Base-by-base conservation (phyloP, 2,113 vertebrate species). In the Xiphophorus hellerii region DNA sequence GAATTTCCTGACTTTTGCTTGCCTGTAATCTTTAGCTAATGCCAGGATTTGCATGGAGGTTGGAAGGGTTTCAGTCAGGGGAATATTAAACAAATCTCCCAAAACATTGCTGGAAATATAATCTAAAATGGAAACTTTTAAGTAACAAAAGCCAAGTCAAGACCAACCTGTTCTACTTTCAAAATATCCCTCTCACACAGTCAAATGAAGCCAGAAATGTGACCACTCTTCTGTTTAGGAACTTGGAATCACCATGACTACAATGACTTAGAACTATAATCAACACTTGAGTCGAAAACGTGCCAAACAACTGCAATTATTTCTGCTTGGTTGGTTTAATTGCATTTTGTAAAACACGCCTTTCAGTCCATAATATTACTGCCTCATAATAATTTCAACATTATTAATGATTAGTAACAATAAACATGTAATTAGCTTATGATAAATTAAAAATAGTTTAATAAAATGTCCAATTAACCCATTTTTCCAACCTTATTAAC, bases 401-500 rank as follows among this genome's bases (percentile, higher is more conserved):
- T 58, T 25, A 58, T 58, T 25, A n/a, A 58, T 58, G 51, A 58
- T 48, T 48, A 48, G 17, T 58, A 58, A 58, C 8, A 58, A 25
- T 58, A 58, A 58, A 58, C 51, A 58, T 58, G 9, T 58, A 58
- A 58, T 58, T 58, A n/a, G 22, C 25, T n/a, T 8, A n/a, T 2
- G 7, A 20, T 31, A 31, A 31, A 62, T 30, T 29, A 15, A 17
- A 29, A 31, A 33, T 22, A 31, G 22, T 58, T 25, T 31, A 1
- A 20, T 2, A 66, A 70, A 74, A 15, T 3, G 3, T 35, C 33
- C 72, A 66, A 84, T 83, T 37, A 81, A 37, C 4, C 35, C 58
- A 79, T 69, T 33, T 54, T 54, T 42, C 73, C 17, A 61, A 60
- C 31, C 33, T 63, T 15, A 61, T 5, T 2, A 51, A 69, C 9